Percentiles rank a stretch among this genome's conserved stretches.
Evolutionary conservation across 64 coral and sea anemone genomes (phyloP).

Genomic region (Pocillopora damicornis): DNA sequence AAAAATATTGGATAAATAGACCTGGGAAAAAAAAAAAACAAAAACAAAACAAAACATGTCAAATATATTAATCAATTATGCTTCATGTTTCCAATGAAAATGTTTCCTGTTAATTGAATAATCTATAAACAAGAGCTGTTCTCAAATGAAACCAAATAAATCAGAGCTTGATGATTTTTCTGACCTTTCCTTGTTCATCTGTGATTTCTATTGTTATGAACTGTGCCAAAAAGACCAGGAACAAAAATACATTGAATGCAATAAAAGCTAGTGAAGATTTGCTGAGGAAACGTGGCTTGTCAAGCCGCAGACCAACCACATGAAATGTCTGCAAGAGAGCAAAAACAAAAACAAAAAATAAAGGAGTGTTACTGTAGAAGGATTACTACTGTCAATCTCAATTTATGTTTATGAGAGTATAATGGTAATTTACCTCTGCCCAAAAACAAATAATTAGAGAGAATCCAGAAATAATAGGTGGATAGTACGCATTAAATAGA

Average conservation of each 20-base stretch:
- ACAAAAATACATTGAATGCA: slow-evolving; percentile 82
- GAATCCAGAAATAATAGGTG: slow-evolving; percentile 93
- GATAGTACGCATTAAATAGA: slow-evolving; percentile 90
- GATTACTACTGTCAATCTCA: background rate
- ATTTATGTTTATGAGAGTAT: background rate
- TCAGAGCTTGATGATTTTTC: background rate
- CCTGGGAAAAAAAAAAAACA: slow-evolving; percentile 31
- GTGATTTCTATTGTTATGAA: slow-evolving; percentile 75
- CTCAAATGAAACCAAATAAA: background rate
- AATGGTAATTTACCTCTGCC: slow-evolving; percentile 79
- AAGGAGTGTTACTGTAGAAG: background rate
- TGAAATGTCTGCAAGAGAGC: slow-evolving; percentile 80
- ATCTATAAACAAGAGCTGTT: too few species aligned
- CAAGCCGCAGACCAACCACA: slow-evolving; percentile 70
- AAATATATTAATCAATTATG: background rate
- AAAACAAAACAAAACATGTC: background rate
- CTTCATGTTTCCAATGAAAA: too few species aligned
- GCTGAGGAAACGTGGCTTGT: slow-evolving; percentile 84
- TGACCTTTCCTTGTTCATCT: slow-evolving; percentile 72
- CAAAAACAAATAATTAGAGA: slow-evolving; percentile 94
- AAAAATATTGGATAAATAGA: slow-evolving; percentile 71
- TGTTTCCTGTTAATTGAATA: too few species aligned
- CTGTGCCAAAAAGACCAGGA: slow-evolving; percentile 59
- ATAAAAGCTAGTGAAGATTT: slow-evolving; percentile 81
- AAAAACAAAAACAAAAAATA: background rate